Conservation (phyloP, 2,113 vertebrate genomes). For the Chaenogobius annularis region DNA sequence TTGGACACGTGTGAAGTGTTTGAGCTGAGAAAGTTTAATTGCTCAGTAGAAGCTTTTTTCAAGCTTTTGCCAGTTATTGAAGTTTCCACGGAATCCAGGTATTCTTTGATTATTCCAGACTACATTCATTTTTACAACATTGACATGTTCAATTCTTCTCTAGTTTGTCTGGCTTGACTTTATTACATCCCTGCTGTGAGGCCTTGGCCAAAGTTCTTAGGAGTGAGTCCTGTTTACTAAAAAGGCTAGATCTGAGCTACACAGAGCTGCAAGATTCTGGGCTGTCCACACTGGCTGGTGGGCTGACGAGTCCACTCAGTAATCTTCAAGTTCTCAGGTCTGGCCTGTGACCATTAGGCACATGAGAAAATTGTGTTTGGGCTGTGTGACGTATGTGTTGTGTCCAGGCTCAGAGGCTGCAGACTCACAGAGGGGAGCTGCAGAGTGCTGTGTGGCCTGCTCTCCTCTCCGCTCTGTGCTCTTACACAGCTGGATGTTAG, state of each 20-base stretch:
- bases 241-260: conserved; percentile 21
- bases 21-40: conserved; percentile 35
- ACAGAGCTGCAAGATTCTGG: conserved; percentile 7
- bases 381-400: not conserved
- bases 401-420: not conserved
- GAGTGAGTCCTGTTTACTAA: conserved; percentile 14
- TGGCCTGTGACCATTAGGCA: not conserved
- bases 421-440: not conserved
- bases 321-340: not conserved
- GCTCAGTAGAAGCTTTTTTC: conserved; percentile 34
- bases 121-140: not conserved
- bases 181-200: not conserved
- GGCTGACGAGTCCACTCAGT: not conserved
- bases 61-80: conserved; percentile 46
- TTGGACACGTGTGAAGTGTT: conserved; percentile 20
- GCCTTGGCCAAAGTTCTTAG: conserved; percentile 2
- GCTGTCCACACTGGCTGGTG: not conserved
- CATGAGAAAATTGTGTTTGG: not conserved
- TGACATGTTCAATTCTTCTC: not conserved
- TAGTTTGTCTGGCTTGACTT: not conserved
- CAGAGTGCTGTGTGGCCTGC: not conserved
- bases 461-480: not conserved
- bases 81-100: conserved; percentile 35
- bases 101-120: not conserved
- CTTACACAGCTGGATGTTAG: not conserved